Base-by-base conservation (phyloP, 2,797 vertebrate genomes). In the Mycteria americana region DNA sequence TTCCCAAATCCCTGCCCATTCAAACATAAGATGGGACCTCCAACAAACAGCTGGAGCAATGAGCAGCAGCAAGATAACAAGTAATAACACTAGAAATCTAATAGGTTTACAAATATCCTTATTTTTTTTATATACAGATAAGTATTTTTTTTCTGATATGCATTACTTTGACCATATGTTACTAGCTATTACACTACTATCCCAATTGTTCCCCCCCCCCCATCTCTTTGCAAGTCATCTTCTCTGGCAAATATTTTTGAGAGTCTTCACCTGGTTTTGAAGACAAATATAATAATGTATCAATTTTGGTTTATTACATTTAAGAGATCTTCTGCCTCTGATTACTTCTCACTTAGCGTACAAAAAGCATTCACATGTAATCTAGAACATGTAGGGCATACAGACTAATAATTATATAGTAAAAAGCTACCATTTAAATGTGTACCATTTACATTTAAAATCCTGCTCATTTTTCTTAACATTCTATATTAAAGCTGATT, bases 401-500 rank as follows among this genome's bases (percentile, higher is more conserved):
- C 54, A 72, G 45, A 73, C 31, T 85, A 90, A 70, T 78, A 87
- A 87, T 85, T 85, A 79, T 13, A 53, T 1, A 73, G 65, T n/a
- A 67, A 46, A 73, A 27, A 79, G 39, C 60, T 89, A 60, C 37
- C 33, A 83, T 78, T 86, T 91, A 93, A 94, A 64, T 31, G 23
- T 25, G 31, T 91, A 68, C 21, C 41, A 85, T 83, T 92, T 88
- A 60, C 59, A 83, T 89, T 91, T 84, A 33, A 81, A 95, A 92
- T 63, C 59, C 81, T 69, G 46, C 21, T 94, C n/a, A 57, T 92
- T 92, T 92, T 88, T 74, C 83, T 59, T 75, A 87, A 59, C 39
- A 60, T 86, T 84, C 62, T 62, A 12, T 62, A 88, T 91, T 91
- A 92, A 96, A 96, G n/a, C 57, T 89, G 82, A 93, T 94, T 93